A percentile compares a stretch with the other conserved stretches of the same genome.
These are phyloP conservation scores for Hyalella azteca DNA, from an alignment of 2,888 invertebrate species.

Conservation along the genomic window DNA sequence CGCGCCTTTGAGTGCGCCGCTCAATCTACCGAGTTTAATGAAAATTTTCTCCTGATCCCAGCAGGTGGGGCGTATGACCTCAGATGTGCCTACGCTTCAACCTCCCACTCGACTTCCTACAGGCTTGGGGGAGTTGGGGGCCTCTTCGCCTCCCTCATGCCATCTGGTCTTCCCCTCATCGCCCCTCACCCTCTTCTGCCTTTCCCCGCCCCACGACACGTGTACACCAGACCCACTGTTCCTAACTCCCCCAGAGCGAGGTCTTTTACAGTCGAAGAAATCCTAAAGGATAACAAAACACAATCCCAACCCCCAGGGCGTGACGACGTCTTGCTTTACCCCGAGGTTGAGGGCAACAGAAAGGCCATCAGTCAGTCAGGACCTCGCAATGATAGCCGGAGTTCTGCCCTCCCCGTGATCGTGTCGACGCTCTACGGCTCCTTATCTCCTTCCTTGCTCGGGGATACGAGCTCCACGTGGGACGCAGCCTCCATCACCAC, in stretches of 20 bases:
- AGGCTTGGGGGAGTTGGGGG: neutral
- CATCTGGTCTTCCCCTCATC: neutral
- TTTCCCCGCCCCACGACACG: constrained; percentile 10
- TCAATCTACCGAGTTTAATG: neutral
- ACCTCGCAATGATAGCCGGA: neutral
- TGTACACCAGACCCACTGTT: neutral
- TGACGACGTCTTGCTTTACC: neutral
- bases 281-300: constrained; percentile 52
- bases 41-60: neutral
- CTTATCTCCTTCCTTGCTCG: constrained; percentile 34
- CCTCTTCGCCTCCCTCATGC: neutral
- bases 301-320: neutral
- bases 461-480: no score
- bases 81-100: neutral
- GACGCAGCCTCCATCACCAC: no score
- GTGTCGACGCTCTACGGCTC: constrained; percentile 51
- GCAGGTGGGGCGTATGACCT: neutral
- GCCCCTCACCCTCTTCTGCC: constrained; percentile 13
- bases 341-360: neutral
- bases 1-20: neutral
- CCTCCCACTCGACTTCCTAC: neutral
- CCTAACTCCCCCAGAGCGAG: neutral
- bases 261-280: constrained; percentile 57
- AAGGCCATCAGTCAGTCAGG: neutral
- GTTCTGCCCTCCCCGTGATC: constrained; percentile 41